Evolutionary conservation across 2,888 invertebrate genomes (phyloP).

Genomic region (Zonitis immaculata): DNA sequence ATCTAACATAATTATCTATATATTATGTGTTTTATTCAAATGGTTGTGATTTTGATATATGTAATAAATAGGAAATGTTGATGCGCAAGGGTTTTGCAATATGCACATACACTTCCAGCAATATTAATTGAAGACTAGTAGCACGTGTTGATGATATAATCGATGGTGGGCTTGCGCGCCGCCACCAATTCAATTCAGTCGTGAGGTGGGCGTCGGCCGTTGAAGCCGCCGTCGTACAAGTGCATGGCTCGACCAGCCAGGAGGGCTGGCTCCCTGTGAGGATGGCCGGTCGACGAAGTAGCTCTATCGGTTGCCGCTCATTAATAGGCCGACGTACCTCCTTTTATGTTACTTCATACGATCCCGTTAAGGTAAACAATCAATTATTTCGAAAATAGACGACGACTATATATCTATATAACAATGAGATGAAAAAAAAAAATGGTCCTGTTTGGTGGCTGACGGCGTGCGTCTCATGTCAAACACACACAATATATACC

Average conservation of each 20-base stretch:
- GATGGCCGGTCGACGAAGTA: slow-evolving; percentile 60
- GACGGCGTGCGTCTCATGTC: neutral
- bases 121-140: slow-evolving; percentile 12
- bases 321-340: slow-evolving; percentile 63
- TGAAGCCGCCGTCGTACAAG: slow-evolving; percentile 30
- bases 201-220: slow-evolving; percentile 36
- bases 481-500: neutral
- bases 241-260: slow-evolving; percentile 34
- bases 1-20: too few species aligned
- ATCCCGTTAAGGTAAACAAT: slow-evolving; percentile 59
- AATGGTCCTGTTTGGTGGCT: neutral
- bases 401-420: too few species aligned
- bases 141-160: slow-evolving; percentile 36
- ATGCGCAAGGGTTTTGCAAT: slow-evolving; percentile 9
- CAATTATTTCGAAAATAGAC: too few species aligned
- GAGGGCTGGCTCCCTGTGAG: slow-evolving; percentile 31
- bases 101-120: slow-evolving; percentile 12
- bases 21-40: too few species aligned
- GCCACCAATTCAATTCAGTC: slow-evolving; percentile 27
- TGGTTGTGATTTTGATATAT: too few species aligned
- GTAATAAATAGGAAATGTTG: slow-evolving; percentile 14
- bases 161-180: slow-evolving; percentile 35
- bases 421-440: neutral
- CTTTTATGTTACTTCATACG: slow-evolving; percentile 59
- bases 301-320: slow-evolving; percentile 63